Conservation (phyloP, 2,113 vertebrate species). For the Chloropsis cyanopogon region DNA sequence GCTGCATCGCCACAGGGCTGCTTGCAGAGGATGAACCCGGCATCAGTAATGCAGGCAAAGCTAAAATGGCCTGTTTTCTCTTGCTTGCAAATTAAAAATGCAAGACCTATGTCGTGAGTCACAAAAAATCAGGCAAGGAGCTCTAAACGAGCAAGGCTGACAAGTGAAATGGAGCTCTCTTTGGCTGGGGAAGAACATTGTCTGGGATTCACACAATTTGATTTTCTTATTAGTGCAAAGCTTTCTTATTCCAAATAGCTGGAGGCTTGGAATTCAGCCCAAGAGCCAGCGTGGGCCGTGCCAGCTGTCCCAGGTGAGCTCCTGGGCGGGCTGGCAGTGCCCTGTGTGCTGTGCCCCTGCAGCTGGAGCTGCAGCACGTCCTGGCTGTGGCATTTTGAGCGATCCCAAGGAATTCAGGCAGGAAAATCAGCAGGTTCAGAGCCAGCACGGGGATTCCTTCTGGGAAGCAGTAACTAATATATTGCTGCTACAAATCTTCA, state of each 20-base stretch:
- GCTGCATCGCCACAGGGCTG: constrained; percentile 39
- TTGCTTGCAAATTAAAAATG: constrained; percentile 51
- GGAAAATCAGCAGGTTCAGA: background rate
- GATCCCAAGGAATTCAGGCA: background rate
- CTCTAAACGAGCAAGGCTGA: background rate
- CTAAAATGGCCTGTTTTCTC: constrained; percentile 29
- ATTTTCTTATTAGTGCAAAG: constrained; percentile 20
- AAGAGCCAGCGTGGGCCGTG: background rate
- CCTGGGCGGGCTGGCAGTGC: background rate
- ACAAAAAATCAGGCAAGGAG: background rate
- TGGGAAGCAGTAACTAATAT: background rate
- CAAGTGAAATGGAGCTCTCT: background rate
- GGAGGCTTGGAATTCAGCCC: background rate
- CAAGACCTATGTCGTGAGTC: constrained; percentile 19
- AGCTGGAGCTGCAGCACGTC: background rate
- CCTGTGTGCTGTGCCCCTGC: background rate
- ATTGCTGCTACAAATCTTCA: background rate
- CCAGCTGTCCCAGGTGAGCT: background rate
- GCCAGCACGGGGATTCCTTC: background rate
- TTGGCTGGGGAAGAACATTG: background rate
- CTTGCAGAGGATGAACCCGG: constrained; percentile 1
- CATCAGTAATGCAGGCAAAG: constrained; percentile 9
- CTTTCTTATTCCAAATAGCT: constrained; percentile 4
- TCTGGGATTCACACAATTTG: background rate
- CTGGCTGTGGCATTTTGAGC: background rate